Percentiles rank a stretch among this genome's conserved stretches.
phyloP scores from a whole-genome alignment of 2,888 invertebrate genomes.

The Heliconius aoede region DNA sequence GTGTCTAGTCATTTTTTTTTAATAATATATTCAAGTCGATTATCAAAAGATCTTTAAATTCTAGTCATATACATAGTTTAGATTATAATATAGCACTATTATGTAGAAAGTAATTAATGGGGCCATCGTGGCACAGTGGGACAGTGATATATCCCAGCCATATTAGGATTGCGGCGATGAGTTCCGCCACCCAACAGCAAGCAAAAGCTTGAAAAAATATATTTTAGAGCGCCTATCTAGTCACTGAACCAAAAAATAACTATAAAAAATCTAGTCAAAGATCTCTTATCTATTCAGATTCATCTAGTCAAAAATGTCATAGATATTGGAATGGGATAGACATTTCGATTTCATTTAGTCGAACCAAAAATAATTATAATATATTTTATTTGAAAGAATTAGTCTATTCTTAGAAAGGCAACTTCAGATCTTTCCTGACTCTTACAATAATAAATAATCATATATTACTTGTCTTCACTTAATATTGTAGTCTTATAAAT shows the following conservation, averaged over 20 bases:
- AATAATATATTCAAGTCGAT: conserved; percentile 2
- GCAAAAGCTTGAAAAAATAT: neutral
- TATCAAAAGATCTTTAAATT: conserved; percentile 12
- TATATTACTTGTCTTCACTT: conserved; percentile 26
- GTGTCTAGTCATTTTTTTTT: neutral
- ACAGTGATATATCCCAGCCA: too few species aligned
- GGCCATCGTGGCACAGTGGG: too few species aligned
- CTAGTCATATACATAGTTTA: conserved; percentile 9
- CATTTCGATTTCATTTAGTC: too few species aligned
- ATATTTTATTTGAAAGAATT: neutral
- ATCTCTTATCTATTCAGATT: neutral
- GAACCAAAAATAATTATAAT: neutral
- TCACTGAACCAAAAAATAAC: neutral
- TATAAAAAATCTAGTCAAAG: neutral
- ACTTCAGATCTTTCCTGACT: neutral
- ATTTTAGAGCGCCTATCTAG: neutral
- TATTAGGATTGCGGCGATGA: too few species aligned
- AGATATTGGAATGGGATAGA: neutral
- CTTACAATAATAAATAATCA: neutral
- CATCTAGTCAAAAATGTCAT: neutral
- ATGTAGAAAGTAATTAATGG: neutral
- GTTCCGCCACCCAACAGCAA: too few species aligned
- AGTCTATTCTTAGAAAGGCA: too few species aligned
- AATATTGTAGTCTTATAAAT: neutral
- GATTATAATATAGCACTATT: neutral